phyloP scores from a whole-genome alignment of 1,140 invertebrate species.

The Drosophila sechellia region DNA sequence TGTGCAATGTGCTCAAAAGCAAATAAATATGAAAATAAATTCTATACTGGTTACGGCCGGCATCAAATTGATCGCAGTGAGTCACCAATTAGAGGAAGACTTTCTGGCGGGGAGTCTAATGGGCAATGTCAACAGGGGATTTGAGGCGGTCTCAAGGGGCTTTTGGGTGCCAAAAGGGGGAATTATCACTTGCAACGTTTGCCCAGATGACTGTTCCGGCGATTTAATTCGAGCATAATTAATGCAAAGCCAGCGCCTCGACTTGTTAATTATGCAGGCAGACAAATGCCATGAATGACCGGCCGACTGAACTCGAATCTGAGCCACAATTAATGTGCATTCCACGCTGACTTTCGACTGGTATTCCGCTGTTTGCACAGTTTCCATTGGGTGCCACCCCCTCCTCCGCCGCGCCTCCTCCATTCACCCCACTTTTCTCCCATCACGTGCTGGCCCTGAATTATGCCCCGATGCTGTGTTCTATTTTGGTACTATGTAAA shows the following conservation, averaged over 20 bases:
- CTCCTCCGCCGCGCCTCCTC: not conserved
- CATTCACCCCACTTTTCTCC: not conserved
- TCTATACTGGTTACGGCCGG: conserved; percentile 8
- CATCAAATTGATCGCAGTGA: conserved; percentile 13
- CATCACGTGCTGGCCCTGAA: conserved; percentile 46
- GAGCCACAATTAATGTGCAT: conserved; percentile 41
- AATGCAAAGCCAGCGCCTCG: conserved; percentile 23
- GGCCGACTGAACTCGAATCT: conserved; percentile 44
- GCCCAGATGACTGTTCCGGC: conserved; percentile 21
- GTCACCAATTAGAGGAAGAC: conserved; percentile 48
- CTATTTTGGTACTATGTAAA: conserved; percentile 50
- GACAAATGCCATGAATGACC: conserved; percentile 43
- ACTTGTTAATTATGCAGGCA: conserved; percentile 65
- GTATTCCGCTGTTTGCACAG: conserved; percentile 9
- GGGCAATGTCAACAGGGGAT: conserved; percentile 44
- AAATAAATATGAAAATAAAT: conserved; percentile 11
- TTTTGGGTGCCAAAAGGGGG: conserved; percentile 39
- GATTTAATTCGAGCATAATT: conserved; percentile 49
- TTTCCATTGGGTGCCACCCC: conserved; percentile 1
- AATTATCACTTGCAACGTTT: conserved; percentile 54
- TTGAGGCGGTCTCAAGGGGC: conserved; percentile 8
- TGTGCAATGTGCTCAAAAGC: conserved; percentile 1
- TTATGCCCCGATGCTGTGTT: conserved; percentile 28
- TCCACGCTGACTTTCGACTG: conserved; percentile 29
- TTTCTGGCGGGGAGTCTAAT: conserved; percentile 23